Conservation (phyloP, 2,888 invertebrate species). For the Melipona beecheii region DNA sequence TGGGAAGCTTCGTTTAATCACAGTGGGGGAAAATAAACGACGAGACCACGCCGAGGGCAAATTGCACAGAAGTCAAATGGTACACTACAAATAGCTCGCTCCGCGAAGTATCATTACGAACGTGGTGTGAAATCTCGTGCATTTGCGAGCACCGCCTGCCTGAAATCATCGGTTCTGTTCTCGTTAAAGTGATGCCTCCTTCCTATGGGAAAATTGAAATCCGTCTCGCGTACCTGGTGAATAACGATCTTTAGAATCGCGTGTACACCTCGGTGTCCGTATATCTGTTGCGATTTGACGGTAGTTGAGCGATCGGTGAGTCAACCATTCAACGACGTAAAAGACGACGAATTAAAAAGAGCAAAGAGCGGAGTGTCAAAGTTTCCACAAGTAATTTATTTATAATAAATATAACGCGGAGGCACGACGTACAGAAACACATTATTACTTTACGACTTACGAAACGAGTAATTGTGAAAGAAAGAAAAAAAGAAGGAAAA, state of each 20-base stretch:
- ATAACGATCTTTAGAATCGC: neutral
- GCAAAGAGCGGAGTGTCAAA: neutral
- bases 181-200: slow-evolving; percentile 15
- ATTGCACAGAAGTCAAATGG: slow-evolving; percentile 43
- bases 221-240: slow-evolving; percentile 3
- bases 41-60: slow-evolving; percentile 21
- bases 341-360: neutral
- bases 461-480: neutral
- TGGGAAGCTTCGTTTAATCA: slow-evolving; percentile 17
- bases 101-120: slow-evolving; percentile 51
- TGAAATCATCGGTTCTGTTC: slow-evolving; percentile 42
- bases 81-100: slow-evolving; percentile 43
- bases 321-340: neutral
- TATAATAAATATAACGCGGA: neutral
- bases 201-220: slow-evolving; percentile 51
- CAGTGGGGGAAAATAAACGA: slow-evolving; percentile 1
- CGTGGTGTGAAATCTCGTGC: slow-evolving; percentile 53
- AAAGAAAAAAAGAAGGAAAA: neutral
- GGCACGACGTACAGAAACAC: neutral
- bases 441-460: neutral
- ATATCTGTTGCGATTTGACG: neutral
- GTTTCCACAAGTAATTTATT: neutral
- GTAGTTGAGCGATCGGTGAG: neutral
- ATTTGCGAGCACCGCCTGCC: slow-evolving; percentile 34
- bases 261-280: neutral